Evolutionary conservation across 2,113 vertebrate species (phyloP), one percentile per base, ranked within the genome.

Genomic region (Brienomyrus brachyistius): DNA sequence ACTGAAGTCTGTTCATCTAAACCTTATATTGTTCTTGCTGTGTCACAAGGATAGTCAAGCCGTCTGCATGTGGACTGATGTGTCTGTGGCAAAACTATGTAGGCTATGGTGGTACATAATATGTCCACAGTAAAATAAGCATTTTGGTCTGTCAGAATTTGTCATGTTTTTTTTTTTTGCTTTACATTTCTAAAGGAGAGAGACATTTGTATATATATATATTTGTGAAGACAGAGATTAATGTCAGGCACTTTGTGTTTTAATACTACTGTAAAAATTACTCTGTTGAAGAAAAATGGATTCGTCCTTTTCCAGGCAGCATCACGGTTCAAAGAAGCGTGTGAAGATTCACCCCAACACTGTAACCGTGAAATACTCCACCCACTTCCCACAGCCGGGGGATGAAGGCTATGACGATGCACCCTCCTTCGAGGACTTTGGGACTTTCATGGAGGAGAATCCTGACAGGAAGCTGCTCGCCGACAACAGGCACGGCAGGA

Each of bases 301-400:
- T 94, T 95, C 90, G 0, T 95, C 96, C 91, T 96, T 93, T 87
- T 94, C 94, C 77, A 95, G 96, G 94, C 96, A 96, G 91, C 92
- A 95, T 91, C 92, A 95, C 51, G 92, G 95, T 89, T 93, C 97
- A 47, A 99, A 98, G 94, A 99, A 99, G 93, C 94, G 94, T 91
- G 98, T 98, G 74, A 99, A 99, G 96, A 99, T 98, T 95, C 97
- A 98, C 92, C 98, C 98, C 90, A 97, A 97, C 92, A 98, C 97
- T 4, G 97, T 98, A 89, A 98, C 97, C 5, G 98, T 98, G 91
- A 98, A 99, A 92, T 99, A 98, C 0, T 96, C 96, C 88, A 97
- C 97, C 48, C 97, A 98, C 94, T 98, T 97, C 93, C 98, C 97
- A 11, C 98, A 99, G 83, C 97, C 97, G 4, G 98, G 97, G 82